Percentiles rank a stretch among this genome's conserved stretches.
phyloP scores from a whole-genome alignment of 2,888 invertebrate genomes.

The Furcula furcula region DNA sequence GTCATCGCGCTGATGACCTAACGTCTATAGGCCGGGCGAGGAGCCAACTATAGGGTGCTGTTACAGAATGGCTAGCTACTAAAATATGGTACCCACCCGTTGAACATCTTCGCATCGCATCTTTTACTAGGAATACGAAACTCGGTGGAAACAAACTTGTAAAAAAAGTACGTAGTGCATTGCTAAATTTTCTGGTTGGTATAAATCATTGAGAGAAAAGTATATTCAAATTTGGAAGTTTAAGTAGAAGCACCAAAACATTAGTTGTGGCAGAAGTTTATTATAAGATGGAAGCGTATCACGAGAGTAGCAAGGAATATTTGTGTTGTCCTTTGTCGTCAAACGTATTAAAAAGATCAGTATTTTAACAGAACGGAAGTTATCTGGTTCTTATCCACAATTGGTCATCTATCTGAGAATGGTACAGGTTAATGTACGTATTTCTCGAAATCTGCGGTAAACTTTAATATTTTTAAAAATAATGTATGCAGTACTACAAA shows the following conservation, averaged over 20 bases:
- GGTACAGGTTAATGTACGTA: too few relatives aligned
- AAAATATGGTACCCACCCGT: constrained; percentile 52
- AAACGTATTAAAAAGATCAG: too few relatives aligned
- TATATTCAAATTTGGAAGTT: neutral
- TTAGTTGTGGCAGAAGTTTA: neutral
- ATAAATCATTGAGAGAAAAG: constrained; percentile 10
- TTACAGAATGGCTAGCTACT: constrained; percentile 47
- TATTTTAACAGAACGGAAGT: too few relatives aligned
- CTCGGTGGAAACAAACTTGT: constrained; percentile 19
- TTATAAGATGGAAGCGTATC: too few relatives aligned
- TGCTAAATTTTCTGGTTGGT: constrained; percentile 13
- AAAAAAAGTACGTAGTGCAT: constrained; percentile 20
- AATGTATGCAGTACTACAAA: too few relatives aligned
- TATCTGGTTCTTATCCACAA: too few relatives aligned
- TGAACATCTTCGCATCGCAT: constrained; percentile 45
- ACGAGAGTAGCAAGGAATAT: too few relatives aligned
- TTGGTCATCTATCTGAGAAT: too few relatives aligned
- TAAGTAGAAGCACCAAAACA: neutral
- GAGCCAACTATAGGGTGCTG: constrained; percentile 62
- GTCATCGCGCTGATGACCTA: constrained; percentile 46
- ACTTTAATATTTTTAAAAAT: too few relatives aligned
- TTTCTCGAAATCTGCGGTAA: too few relatives aligned
- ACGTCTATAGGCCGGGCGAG: constrained; percentile 39
- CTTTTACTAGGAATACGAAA: constrained; percentile 43
- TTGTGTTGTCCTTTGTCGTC: too few relatives aligned